Percentiles rank a stretch among this genome's conserved stretches.
phyloP scores from a whole-genome alignment of 2,113 vertebrate genomes.

The Rhinoderma darwinii region DNA sequence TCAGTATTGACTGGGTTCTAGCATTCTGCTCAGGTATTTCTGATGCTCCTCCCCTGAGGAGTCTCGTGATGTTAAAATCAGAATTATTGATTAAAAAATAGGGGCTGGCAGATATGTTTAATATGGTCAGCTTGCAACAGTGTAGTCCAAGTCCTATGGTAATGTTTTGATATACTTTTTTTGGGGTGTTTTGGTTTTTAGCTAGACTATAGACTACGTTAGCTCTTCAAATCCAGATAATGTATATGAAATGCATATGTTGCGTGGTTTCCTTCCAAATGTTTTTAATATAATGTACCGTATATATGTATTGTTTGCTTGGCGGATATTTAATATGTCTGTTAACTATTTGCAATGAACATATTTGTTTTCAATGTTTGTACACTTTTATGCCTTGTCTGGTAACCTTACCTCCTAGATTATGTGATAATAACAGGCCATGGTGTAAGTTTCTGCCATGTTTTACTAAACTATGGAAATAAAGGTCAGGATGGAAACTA shows the following conservation, averaged over 20 bases:
- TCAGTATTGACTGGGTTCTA: too few relatives aligned
- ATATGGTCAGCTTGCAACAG: background rate
- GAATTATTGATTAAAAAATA: background rate
- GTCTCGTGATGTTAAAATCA: background rate
- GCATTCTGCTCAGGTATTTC: too few relatives aligned
- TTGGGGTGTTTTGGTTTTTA: background rate
- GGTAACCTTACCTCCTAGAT: background rate
- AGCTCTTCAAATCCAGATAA: background rate
- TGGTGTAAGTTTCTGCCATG: background rate
- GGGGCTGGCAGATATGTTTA: background rate
- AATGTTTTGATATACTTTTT: background rate
- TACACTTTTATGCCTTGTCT: background rate
- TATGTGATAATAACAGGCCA: background rate
- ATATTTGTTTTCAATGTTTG: conserved; percentile 3
- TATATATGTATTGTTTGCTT: background rate
- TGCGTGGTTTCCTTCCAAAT: background rate
- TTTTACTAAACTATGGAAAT: background rate
- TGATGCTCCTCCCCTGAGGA: background rate
- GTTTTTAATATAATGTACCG: background rate
- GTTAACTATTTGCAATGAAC: background rate
- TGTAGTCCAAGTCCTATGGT: background rate
- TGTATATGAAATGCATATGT: background rate
- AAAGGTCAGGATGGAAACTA: background rate
- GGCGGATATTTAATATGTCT: background rate
- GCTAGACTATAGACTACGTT: background rate